Evolutionary conservation across 2,888 invertebrate genomes (phyloP).

Genomic region (Tinea pellionella): DNA sequence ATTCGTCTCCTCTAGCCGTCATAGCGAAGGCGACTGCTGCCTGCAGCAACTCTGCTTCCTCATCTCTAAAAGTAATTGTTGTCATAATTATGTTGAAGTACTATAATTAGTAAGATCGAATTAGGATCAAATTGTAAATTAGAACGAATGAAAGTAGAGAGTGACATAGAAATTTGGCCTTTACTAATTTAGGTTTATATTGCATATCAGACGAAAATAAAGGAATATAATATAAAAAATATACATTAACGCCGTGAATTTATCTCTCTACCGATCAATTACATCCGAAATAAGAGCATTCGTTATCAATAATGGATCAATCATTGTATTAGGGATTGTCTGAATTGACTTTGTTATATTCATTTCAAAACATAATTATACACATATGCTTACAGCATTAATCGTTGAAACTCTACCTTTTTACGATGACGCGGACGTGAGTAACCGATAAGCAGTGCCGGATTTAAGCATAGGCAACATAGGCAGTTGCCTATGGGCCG

Average conservation of each 20-base stretch:
- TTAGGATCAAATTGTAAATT: too few species aligned
- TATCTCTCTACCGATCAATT: conserved; percentile 61
- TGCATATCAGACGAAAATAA: conserved; percentile 28
- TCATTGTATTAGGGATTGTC: conserved; percentile 31
- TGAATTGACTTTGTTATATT: conserved; percentile 25
- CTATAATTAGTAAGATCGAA: conserved; percentile 27
- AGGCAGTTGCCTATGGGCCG: too few species aligned
- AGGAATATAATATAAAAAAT: conserved; percentile 34
- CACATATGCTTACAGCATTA: background rate
- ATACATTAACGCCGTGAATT: conserved; percentile 41
- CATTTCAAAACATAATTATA: background rate
- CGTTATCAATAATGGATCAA: conserved; percentile 66
- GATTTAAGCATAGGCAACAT: too few species aligned
- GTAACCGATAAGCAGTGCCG: too few species aligned
- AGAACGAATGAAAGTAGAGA: background rate
- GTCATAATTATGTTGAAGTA: too few species aligned
- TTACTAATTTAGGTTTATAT: conserved; percentile 20
- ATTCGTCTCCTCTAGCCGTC: too few species aligned
- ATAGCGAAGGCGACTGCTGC: too few species aligned
- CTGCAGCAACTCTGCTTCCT: too few species aligned
- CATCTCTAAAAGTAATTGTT: too few species aligned
- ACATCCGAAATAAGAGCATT: conserved; percentile 61
- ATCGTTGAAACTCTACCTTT: too few species aligned
- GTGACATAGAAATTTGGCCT: background rate
- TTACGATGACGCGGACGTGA: too few species aligned